Evolutionary conservation across 2,113 vertebrate genomes (phyloP).

Genomic region (Oxygymnocypris stewartii): DNA sequence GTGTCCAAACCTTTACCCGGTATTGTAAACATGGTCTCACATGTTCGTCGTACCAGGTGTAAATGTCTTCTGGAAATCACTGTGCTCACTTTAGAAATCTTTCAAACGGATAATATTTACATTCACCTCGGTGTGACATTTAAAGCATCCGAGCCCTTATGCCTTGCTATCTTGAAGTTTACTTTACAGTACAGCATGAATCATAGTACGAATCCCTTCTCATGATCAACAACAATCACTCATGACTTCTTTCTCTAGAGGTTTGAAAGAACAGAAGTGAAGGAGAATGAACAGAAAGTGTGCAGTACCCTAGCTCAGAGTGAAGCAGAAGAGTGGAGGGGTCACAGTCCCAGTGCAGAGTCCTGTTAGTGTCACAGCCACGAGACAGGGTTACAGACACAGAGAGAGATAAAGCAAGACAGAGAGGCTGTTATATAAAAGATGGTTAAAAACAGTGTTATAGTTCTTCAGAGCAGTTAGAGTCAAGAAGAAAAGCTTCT

Average conservation of each 20-base stretch:
- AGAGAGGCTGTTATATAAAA: constrained; percentile 3
- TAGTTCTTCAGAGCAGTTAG: background rate
- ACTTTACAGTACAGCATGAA: background rate
- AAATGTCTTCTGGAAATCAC: background rate
- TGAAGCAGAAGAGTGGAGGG: constrained; percentile 99
- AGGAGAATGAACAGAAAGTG: constrained; percentile 83
- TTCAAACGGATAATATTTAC: background rate
- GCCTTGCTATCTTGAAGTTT: background rate
- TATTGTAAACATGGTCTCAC: background rate
- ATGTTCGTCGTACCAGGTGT: background rate
- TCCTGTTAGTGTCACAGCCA: constrained; percentile 96
- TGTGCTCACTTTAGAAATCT: background rate
- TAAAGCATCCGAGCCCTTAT: background rate
- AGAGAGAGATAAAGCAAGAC: constrained; percentile 75
- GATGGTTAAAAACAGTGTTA: background rate
- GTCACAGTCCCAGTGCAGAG: constrained; percentile 99
- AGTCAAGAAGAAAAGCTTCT: background rate
- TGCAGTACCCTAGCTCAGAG: constrained; percentile 99
- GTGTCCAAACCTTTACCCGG: background rate
- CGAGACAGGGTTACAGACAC: constrained; percentile 93
- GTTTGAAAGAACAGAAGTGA: constrained; percentile 55
- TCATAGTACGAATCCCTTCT: background rate
- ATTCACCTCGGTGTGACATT: background rate
- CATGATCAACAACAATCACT: background rate
- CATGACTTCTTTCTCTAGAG: background rate